Conservation (phyloP, 2,113 vertebrate genomes). For the Ammospiza nelsoni region DNA sequence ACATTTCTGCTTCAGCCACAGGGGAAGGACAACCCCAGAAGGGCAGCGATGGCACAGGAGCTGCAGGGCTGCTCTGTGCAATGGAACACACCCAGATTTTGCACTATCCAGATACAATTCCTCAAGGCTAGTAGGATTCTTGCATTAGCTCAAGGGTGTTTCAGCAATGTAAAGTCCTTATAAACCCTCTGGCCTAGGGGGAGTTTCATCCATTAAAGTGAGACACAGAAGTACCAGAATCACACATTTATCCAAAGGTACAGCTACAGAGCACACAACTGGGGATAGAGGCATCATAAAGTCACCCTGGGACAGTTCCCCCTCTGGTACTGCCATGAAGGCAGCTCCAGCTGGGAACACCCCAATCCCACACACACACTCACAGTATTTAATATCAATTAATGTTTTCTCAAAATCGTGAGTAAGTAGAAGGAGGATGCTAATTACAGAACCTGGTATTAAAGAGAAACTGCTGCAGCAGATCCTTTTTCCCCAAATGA, state of each 20-base stretch:
- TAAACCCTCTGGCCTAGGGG: not conserved
- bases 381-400: not conserved
- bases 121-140: not conserved
- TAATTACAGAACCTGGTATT: slow-evolving; percentile 41
- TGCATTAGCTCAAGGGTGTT: not conserved
- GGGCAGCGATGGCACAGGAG: not conserved
- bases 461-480: slow-evolving; percentile 8
- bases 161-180: not conserved
- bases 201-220: not conserved
- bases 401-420: not conserved
- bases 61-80: not conserved
- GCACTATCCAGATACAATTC: not conserved
- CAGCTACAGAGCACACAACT: not conserved
- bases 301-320: not conserved
- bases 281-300: not conserved
- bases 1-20: not conserved
- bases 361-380: not conserved
- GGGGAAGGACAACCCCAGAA: not conserved
- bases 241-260: not conserved
- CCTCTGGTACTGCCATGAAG: not conserved
- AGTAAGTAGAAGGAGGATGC: slow-evolving; percentile 2
- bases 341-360: not conserved
- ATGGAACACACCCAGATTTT: not conserved
- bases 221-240: not conserved
- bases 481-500: slow-evolving; percentile 16